These are phyloP conservation scores for Daktulosphaira vitifoliae DNA, from an alignment of 1,140 invertebrate genomes.

Conservation along the genomic window DNA sequence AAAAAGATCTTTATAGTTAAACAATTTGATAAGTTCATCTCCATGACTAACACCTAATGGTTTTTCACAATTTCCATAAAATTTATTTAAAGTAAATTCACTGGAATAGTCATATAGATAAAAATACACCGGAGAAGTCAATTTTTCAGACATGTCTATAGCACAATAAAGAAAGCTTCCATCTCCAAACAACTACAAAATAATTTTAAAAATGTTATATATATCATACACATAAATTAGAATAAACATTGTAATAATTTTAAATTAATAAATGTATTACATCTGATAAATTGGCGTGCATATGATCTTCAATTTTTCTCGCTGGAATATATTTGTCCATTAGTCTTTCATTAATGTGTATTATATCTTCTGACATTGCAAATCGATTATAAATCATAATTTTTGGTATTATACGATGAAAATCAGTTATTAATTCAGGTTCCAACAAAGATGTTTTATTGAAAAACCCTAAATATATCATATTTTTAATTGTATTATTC, in stretches of 20 bases:
- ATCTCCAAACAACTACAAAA: constrained; percentile 7
- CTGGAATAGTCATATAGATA: constrained; percentile 12
- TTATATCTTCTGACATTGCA: not conserved
- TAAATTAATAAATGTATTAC: constrained; percentile 5
- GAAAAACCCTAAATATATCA: too few relatives aligned
- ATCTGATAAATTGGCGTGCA: not conserved
- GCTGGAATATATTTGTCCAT: not conserved
- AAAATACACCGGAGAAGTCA: not conserved
- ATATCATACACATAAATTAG: too few relatives aligned
- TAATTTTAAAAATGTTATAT: constrained; percentile 6
- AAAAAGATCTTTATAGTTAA: not conserved
- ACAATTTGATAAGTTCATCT: constrained; percentile 36
- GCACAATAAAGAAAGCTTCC: not conserved
- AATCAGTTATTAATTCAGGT: not conserved
- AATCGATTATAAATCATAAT: not conserved
- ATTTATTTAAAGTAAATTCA: not conserved
- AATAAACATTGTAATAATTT: too few relatives aligned
- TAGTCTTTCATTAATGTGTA: not conserved
- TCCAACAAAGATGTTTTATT: too few relatives aligned
- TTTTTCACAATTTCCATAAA: not conserved
- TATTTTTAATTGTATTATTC: too few relatives aligned
- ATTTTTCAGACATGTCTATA: not conserved
- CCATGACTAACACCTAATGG: constrained; percentile 34
- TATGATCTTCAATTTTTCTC: not conserved
- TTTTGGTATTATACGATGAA: not conserved